Conservation (phyloP, 1,140 invertebrate species). For the Cryptotermes secundus region DNA sequence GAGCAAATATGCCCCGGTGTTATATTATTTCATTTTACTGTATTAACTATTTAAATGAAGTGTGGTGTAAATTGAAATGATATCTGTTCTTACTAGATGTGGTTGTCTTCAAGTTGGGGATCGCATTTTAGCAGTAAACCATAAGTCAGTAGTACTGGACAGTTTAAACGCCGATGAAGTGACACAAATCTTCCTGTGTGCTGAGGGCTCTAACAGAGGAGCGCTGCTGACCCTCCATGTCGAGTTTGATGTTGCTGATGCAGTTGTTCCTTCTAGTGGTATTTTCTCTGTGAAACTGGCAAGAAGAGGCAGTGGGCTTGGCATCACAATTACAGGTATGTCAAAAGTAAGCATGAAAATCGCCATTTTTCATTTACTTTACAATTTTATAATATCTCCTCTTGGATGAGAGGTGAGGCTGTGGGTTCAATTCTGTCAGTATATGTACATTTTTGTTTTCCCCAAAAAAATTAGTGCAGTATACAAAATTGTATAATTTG, state of each 20-base stretch:
- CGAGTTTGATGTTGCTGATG: slow-evolving; percentile 92
- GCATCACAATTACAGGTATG: slow-evolving; percentile 80
- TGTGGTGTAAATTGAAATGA: no score
- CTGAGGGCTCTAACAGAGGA: not conserved
- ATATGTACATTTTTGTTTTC: no score
- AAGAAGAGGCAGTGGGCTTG: slow-evolving; percentile 73
- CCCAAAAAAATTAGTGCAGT: no score
- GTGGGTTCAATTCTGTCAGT: no score
- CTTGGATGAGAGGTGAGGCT: no score
- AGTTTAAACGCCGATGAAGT: slow-evolving; percentile 53
- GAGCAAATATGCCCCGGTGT: no score
- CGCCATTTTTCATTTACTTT: no score
- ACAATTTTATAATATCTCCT: no score
- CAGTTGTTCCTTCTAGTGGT: slow-evolving; percentile 85
- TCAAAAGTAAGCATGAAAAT: not conserved
- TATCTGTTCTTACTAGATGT: slow-evolving; percentile 41
- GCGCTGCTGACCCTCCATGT: slow-evolving; percentile 62
- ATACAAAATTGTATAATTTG: no score
- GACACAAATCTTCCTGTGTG: slow-evolving; percentile 46
- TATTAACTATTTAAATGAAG: no score
- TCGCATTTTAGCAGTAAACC: slow-evolving; percentile 79
- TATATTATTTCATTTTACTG: no score
- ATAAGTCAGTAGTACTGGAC: slow-evolving; percentile 49
- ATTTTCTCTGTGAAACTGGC: slow-evolving; percentile 87
- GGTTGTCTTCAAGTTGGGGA: slow-evolving; percentile 81